Conservation (phyloP, 1,140 invertebrate genomes). For the Augochlora pura region DNA sequence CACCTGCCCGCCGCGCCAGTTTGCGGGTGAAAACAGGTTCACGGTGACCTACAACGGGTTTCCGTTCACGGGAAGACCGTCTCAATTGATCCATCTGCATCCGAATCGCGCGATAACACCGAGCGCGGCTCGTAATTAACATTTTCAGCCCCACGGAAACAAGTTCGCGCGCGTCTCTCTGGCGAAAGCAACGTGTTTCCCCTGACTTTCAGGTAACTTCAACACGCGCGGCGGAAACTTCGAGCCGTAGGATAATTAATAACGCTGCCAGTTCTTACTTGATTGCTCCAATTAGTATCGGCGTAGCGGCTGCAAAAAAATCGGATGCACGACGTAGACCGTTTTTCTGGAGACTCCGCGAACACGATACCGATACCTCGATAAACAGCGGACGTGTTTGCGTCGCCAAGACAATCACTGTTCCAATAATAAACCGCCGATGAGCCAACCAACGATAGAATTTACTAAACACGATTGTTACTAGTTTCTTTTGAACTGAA, state of each 20-base stretch:
- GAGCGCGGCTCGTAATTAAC: neutral
- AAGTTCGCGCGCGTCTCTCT: too few relatives aligned
- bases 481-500: too few relatives aligned
- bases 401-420: too few relatives aligned
- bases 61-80: neutral
- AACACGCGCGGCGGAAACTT: neutral
- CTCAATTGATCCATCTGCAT: constrained; percentile 20
- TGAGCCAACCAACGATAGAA: too few relatives aligned
- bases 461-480: too few relatives aligned
- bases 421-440: too few relatives aligned
- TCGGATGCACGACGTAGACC: constrained; percentile 7
- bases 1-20: neutral
- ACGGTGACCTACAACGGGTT: neutral
- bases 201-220: neutral
- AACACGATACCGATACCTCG: too few relatives aligned
- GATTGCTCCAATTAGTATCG: constrained; percentile 15
- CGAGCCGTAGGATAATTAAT: neutral
- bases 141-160: too few relatives aligned
- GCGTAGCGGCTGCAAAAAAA: constrained; percentile 1
- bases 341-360: neutral
- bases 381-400: too few relatives aligned
- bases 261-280: neutral
- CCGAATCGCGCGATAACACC: constrained; percentile 9
- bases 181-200: too few relatives aligned
- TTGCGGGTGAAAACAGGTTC: neutral